A percentile compares a stretch with the other conserved stretches of the same genome.
phyloP scores from a whole-genome alignment of 2,888 invertebrate species.

The Pammene fasciana region DNA sequence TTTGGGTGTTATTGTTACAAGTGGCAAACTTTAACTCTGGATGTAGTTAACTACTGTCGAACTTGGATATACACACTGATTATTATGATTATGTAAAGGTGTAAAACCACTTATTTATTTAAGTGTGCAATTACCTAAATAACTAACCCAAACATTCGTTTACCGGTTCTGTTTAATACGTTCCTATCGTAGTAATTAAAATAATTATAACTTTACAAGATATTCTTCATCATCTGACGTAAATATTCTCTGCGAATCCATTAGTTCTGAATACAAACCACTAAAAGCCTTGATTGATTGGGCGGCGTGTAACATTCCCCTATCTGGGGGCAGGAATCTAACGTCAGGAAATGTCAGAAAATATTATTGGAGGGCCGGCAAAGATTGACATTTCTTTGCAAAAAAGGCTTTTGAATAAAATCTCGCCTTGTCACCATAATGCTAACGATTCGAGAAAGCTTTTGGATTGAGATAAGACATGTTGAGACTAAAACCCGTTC shows the following conservation, averaged over 20 bases:
- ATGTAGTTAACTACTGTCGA: too few relatives aligned
- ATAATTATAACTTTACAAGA: too few relatives aligned
- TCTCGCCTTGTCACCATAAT: slow-evolving; percentile 16
- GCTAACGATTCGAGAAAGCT: not conserved
- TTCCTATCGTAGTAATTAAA: too few relatives aligned
- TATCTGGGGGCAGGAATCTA: slow-evolving; percentile 64
- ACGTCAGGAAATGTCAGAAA: slow-evolving; percentile 61
- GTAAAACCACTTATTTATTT: too few relatives aligned
- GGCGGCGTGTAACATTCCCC: slow-evolving; percentile 60
- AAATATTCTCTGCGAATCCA: slow-evolving; percentile 59
- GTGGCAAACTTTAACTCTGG: too few relatives aligned
- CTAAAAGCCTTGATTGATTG: slow-evolving; percentile 70
- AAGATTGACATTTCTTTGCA: slow-evolving; percentile 59
- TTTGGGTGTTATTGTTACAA: too few relatives aligned
- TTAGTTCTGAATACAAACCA: slow-evolving; percentile 70
- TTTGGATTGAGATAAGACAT: slow-evolving; percentile 3
- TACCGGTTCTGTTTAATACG: too few relatives aligned
- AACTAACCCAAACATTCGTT: too few relatives aligned
- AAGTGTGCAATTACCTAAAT: too few relatives aligned
- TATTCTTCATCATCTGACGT: too few relatives aligned
- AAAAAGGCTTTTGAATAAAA: slow-evolving; percentile 51
- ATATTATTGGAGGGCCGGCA: slow-evolving; percentile 62
- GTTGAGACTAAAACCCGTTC: slow-evolving; percentile 5
- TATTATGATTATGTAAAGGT: too few relatives aligned
- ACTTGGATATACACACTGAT: too few relatives aligned